Evolutionary conservation across 37 sponge, comb jelly and placozoan species (phyloP).

Genomic region (Sycon ciliatum): DNA sequence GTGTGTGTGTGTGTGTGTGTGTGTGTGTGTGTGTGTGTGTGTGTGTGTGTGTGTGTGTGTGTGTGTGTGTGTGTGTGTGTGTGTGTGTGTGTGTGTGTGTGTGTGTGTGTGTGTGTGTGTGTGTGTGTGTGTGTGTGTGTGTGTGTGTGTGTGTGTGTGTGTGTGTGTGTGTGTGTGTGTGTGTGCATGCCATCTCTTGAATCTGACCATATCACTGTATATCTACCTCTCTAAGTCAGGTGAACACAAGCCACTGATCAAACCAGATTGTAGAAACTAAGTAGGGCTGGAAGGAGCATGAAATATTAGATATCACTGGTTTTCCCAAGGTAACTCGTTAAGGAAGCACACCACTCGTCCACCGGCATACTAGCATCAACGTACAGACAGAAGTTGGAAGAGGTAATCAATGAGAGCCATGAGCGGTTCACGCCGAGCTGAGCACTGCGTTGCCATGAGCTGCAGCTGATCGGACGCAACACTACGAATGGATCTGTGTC

Average conservation of each 20-base stretch:
- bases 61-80: neutral
- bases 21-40: constrained; percentile 5
- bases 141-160: neutral
- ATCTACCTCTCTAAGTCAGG: too few species aligned
- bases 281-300: too few species aligned
- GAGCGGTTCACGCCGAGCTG: constrained; percentile 22
- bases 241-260: too few species aligned
- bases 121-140: constrained; percentile 5
- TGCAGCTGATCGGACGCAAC: constrained; percentile 72
- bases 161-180: neutral
- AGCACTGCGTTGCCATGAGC: constrained; percentile 57
- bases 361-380: too few species aligned
- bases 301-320: too few species aligned
- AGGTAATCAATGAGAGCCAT: constrained; percentile 42
- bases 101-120: constrained; percentile 5
- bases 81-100: neutral
- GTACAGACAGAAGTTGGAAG: constrained; percentile 48
- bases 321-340: too few species aligned
- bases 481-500: constrained; percentile 50
- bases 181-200: neutral
- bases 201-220: too few species aligned
- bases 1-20: constrained; percentile 5
- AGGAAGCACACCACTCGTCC: too few species aligned
- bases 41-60: constrained; percentile 5
- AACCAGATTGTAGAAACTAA: too few species aligned